Percentiles rank a stretch among this genome's conserved stretches.
Evolutionary conservation across 2,797 vertebrate species (phyloP).

Genomic region (Kryptopterus vitreolus): DNA sequence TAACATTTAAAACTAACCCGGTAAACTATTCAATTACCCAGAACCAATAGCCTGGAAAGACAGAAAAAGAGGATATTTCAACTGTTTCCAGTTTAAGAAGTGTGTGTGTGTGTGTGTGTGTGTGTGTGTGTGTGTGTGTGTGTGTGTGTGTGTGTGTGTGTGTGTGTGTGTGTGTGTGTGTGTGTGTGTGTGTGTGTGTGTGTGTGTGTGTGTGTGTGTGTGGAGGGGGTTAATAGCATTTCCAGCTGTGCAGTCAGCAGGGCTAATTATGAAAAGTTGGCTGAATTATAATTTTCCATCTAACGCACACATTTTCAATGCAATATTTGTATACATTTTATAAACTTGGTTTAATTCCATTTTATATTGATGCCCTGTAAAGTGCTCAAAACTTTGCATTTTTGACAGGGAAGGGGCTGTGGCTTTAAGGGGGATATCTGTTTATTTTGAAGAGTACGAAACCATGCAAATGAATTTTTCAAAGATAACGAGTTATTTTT

Average conservation of each 20-base stretch:
- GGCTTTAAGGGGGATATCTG: not conserved
- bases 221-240: not conserved
- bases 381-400: not conserved
- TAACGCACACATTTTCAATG: not conserved
- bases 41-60: not conserved
- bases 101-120: too few relatives aligned
- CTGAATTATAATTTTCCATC: not conserved
- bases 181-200: too few relatives aligned
- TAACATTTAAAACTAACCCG: not conserved
- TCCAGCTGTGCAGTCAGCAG: conserved; percentile 5
- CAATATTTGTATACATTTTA: not conserved
- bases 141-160: too few relatives aligned
- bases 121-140: too few relatives aligned
- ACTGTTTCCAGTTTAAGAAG: not conserved
- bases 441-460: not conserved
- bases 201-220: too few relatives aligned
- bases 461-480: too few relatives aligned
- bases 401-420: not conserved
- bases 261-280: not conserved
- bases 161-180: too few relatives aligned
- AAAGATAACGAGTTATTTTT: not conserved
- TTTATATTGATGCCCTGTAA: not conserved
- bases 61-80: not conserved
- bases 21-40: not conserved
- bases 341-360: too few relatives aligned